Evolutionary conservation across 2,797 vertebrate genomes (phyloP), one percentile per base, ranked within the genome.

Genomic region (Tachyglossus aculeatus): DNA sequence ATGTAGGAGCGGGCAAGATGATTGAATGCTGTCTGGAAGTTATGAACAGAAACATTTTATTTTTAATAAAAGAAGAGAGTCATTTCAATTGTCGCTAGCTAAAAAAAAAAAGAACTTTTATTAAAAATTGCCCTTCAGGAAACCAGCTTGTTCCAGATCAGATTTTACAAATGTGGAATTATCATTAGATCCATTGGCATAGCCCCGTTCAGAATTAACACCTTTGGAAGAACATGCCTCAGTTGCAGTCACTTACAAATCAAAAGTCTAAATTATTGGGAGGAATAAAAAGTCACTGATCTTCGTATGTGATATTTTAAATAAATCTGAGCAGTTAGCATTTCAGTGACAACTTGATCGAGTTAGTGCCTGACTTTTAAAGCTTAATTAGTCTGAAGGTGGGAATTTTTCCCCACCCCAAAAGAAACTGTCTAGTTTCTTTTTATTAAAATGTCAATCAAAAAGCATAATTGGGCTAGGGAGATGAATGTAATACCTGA

Each of bases 301-400:
- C 22, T 67, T 67, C 13, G 27, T 57, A 51, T 33, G 24, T 73
- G 54, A 9, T 68, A 19, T 74, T 80, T 69, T 38, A 54, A 79
- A 57, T 45, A 64, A 75, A 40, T 60, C 21, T 10, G 14, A 34
- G 19, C 52, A 76, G 33, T 24, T 63, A 3, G 45, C n/a, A 61
- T 81, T 63, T 53, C 64, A 33, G 36, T 87, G 72, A 70, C 48
- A 68, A 39, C 62, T 64, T 64, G 43, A 64, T 67, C 32, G 48
- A 64, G 52, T 65, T 25, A 37, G 16, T 61, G 2, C 56, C 71
- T 69, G 77, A 59, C 27, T 66, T 79, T 62, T 58, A 60, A 45
- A 41, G 12, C 44, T 80, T 80, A 62, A 67, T 64, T 77, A 71
- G 34, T 70, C 32, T 66, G 27, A 74, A 77, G 16, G 5, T 62